Evolutionary conservation across 2,888 invertebrate genomes (phyloP).

Genomic region (Acronicta alni): DNA sequence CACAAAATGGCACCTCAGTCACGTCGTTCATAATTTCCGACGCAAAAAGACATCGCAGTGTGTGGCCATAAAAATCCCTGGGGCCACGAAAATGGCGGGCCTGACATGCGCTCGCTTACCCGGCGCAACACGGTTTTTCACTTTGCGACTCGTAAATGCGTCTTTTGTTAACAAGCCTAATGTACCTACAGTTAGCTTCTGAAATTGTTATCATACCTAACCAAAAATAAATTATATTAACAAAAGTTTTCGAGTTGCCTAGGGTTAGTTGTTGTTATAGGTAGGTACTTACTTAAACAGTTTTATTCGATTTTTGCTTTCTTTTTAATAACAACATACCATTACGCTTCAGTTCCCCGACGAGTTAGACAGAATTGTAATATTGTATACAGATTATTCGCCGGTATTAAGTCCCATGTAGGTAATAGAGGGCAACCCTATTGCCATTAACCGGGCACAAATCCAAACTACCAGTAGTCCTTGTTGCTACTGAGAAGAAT

Average conservation of each 20-base stretch:
- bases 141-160: constrained; percentile 80
- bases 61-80: constrained; percentile 63
- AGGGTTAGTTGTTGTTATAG: constrained; percentile 1
- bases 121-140: constrained; percentile 71
- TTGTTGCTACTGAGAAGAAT: too few species aligned
- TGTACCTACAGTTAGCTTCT: constrained; percentile 73
- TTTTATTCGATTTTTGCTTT: too few species aligned
- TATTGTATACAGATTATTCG: too few species aligned
- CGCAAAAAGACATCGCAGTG: constrained; percentile 58
- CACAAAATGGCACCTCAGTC: constrained; percentile 40
- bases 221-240: constrained; percentile 37
- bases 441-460: too few species aligned
- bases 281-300: neutral
- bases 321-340: too few species aligned
- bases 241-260: constrained; percentile 37
- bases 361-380: too few species aligned
- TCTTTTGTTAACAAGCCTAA: constrained; percentile 83
- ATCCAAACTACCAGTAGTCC: too few species aligned
- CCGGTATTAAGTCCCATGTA: too few species aligned
- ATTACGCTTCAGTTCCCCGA: too few species aligned
- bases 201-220: constrained; percentile 62
- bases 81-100: constrained; percentile 60
- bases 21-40: constrained; percentile 59
- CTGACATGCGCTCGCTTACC: constrained; percentile 56
- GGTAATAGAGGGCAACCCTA: too few species aligned